These are phyloP conservation scores for Condylura cristata DNA, from an alignment of 2,113 vertebrate genomes.

Conservation along the genomic window DNA sequence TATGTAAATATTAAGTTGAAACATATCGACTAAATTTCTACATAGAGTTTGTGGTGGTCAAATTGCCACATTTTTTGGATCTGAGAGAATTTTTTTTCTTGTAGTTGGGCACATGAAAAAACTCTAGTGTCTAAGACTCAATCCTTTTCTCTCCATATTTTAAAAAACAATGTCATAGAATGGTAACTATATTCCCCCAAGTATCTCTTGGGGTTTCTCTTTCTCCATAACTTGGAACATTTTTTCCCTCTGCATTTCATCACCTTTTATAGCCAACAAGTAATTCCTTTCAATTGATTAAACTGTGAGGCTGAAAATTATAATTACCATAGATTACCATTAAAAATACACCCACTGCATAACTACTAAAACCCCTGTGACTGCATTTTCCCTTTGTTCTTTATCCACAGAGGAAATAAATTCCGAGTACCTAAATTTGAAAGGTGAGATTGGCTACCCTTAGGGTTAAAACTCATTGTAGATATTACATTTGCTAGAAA, in stretches of 20 bases:
- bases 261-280: background rate
- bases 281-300: conserved; percentile 42
- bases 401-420: conserved; percentile 45
- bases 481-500: conserved; percentile 52
- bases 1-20: background rate
- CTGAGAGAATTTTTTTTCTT: background rate
- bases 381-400: conserved; percentile 24
- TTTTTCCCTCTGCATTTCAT: background rate
- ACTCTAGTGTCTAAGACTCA: background rate
- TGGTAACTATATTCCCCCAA: background rate
- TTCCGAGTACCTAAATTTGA: conserved; percentile 44
- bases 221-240: background rate
- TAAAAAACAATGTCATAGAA: background rate
- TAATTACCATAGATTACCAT: conserved; percentile 49
- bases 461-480: conserved; percentile 37
- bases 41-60: background rate
- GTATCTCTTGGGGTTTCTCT: background rate
- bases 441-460: conserved; percentile 9
- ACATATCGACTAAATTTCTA: background rate
- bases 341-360: conserved; percentile 47
- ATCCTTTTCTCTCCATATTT: background rate
- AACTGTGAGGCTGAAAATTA: background rate
- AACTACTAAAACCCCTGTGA: background rate
- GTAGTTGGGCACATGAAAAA: background rate
- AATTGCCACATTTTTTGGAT: background rate